A percentile compares a stretch with the other conserved stretches of the same genome.
Conservation (phyloP, 2,113 vertebrate genomes). For the Okapia johnstoni region DNA sequence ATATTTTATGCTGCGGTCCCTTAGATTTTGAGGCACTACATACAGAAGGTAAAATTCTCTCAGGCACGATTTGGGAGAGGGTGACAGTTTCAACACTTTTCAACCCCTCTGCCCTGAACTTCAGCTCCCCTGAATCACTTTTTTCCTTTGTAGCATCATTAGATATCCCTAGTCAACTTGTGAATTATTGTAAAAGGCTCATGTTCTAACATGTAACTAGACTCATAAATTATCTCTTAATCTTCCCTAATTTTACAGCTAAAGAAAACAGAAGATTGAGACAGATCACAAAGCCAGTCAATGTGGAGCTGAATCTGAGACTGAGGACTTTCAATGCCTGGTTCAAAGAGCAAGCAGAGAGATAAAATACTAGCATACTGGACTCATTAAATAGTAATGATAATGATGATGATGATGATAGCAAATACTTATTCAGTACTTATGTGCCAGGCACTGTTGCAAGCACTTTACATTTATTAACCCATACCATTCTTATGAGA, state of each 20-base stretch:
- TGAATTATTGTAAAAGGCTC: neutral
- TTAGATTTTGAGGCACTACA: neutral
- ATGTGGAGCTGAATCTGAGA: neutral
- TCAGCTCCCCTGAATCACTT: fast-evolving
- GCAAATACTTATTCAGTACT: neutral
- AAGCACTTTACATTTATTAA: neutral
- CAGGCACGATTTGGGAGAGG: fast-evolving
- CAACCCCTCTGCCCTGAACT: neutral
- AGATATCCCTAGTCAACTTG: neutral
- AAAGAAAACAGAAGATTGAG: neutral
- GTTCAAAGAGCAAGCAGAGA: neutral
- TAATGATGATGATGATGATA: neutral
- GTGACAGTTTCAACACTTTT: neutral
- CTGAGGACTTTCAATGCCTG: neutral
- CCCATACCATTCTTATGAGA: neutral
- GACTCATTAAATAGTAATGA: neutral
- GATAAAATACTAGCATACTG: neutral
- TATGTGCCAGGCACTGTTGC: neutral
- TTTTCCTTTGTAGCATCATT: neutral
- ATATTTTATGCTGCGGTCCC: neutral
- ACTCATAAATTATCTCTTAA: neutral
- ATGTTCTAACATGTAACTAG: neutral
- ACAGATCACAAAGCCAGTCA: neutral
- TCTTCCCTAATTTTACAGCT: neutral
- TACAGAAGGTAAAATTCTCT: neutral